These are phyloP conservation scores for Zophobas atratus DNA, from an alignment of 1,140 invertebrate genomes.

Conservation along the genomic window DNA sequence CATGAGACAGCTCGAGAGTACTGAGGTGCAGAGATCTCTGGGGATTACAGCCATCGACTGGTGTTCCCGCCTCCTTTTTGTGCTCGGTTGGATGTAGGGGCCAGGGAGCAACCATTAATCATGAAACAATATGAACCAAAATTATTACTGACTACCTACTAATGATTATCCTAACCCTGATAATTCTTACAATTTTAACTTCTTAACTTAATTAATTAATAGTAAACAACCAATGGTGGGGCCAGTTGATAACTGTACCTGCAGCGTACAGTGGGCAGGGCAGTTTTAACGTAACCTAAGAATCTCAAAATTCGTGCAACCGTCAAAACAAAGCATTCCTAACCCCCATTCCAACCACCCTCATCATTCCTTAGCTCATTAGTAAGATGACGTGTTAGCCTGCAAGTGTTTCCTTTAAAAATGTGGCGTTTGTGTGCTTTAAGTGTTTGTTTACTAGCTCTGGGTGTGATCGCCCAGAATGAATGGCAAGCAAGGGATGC, in stretches of 20 bases:
- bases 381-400: slow-evolving; percentile 2
- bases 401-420: neutral
- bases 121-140: too few relatives aligned
- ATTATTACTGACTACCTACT: too few relatives aligned
- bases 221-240: slow-evolving; percentile 17
- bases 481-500: slow-evolving; percentile 91
- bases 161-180: too few relatives aligned
- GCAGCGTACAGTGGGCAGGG: slow-evolving; percentile 41
- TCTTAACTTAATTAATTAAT: neutral
- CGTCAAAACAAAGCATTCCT: slow-evolving; percentile 42
- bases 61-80: too few relatives aligned
- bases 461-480: slow-evolving; percentile 86
- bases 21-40: too few relatives aligned
- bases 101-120: too few relatives aligned
- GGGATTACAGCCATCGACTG: too few relatives aligned
- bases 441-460: slow-evolving; percentile 34
- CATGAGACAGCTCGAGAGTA: too few relatives aligned
- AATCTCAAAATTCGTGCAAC: slow-evolving; percentile 2
- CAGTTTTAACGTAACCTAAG: slow-evolving; percentile 47
- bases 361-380: neutral
- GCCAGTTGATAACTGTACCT: slow-evolving; percentile 46
- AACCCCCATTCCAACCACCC: neutral
- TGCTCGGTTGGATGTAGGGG: too few relatives aligned
- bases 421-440: slow-evolving; percentile 32
- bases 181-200: too few relatives aligned